These are phyloP conservation scores for Agrotis ipsilon DNA, from an alignment of 2,888 invertebrate species.

Conservation along the genomic window DNA sequence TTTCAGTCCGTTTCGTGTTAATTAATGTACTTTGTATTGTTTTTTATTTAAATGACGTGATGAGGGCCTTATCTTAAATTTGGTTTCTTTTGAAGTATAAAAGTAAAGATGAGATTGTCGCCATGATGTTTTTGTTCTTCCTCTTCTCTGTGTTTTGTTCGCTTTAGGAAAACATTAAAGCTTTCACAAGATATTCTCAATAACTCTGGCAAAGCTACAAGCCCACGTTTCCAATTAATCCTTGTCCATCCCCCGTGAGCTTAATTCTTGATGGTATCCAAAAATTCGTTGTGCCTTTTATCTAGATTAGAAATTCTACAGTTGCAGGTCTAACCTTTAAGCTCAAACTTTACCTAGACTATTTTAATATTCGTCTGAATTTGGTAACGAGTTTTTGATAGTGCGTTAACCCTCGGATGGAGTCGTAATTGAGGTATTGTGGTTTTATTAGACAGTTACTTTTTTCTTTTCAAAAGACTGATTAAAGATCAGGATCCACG, in stretches of 20 bases:
- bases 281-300: conserved; percentile 65
- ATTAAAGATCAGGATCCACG: conserved; percentile 3
- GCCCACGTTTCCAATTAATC: conserved; percentile 67
- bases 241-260: conserved; percentile 45
- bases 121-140: conserved; percentile 10
- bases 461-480: conserved; percentile 9
- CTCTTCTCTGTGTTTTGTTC: conserved; percentile 24
- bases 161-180: conserved; percentile 15
- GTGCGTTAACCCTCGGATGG: conserved; percentile 15
- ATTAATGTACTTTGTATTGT: conserved; percentile 70
- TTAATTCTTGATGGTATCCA: conserved; percentile 48
- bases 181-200: conserved; percentile 14
- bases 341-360: conserved; percentile 40
- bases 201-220: conserved; percentile 32
- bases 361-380: conserved; percentile 56
- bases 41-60: conserved; percentile 55
- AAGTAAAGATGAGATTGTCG: conserved; percentile 28
- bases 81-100: conserved; percentile 37
- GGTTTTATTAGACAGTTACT: background rate
- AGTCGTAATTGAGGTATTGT: conserved; percentile 28
- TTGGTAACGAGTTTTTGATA: conserved; percentile 40
- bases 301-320: conserved; percentile 69
- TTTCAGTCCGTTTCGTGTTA: conserved; percentile 61
- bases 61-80: conserved; percentile 37
- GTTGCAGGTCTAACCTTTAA: conserved; percentile 43